phyloP scores from a whole-genome alignment of 2,797 vertebrate species.

The Acrossocheilus fasciatus region DNA sequence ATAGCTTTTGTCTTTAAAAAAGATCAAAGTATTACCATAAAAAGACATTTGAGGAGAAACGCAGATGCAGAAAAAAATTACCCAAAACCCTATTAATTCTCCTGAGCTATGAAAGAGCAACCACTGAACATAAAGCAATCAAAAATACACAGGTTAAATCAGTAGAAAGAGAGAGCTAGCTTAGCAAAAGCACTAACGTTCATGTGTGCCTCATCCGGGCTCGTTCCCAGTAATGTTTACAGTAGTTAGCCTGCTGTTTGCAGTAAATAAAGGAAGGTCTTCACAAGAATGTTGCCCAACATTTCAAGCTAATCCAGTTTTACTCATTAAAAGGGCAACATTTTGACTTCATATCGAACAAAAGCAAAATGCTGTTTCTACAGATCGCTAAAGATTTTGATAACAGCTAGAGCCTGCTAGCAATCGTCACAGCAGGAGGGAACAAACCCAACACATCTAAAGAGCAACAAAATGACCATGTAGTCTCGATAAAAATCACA shows the following conservation, averaged over 20 bases:
- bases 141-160: background rate
- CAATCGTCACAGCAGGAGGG: conserved; percentile 6
- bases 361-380: background rate
- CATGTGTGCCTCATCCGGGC: background rate
- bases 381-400: background rate
- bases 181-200: background rate
- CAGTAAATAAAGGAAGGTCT: conserved; percentile 49
- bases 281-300: background rate
- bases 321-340: conserved; percentile 19
- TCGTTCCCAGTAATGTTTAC: conserved; percentile 33
- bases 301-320: conserved; percentile 38
- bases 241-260: conserved; percentile 41
- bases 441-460: conserved; percentile 1
- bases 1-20: background rate
- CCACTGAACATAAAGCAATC: background rate
- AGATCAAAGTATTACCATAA: background rate
- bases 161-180: background rate
- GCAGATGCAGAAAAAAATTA: background rate
- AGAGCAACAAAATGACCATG: conserved; percentile 8
- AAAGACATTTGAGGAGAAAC: background rate
- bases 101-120: background rate
- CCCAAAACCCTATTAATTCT: background rate
- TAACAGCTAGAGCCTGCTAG: background rate
- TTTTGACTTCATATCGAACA: background rate
- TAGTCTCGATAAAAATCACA: conserved; percentile 23